Percentiles rank a stretch among this genome's conserved stretches.
These are phyloP conservation scores for Belgica antarctica DNA, from an alignment of 2,888 invertebrate species.

Conservation along the genomic window DNA sequence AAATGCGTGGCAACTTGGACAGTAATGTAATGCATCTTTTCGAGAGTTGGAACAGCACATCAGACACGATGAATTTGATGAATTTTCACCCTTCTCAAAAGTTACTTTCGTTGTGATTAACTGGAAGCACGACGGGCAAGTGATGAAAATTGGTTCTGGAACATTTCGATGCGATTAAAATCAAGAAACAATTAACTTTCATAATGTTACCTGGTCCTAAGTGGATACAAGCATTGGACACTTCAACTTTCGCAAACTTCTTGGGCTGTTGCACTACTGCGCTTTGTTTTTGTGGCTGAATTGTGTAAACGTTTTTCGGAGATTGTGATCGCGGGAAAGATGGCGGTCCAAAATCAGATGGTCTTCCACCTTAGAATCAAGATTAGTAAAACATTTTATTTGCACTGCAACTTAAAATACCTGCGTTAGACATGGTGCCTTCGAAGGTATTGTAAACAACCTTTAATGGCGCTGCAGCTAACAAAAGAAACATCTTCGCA, in stretches of 20 bases:
- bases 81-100: background rate
- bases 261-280: background rate
- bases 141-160: background rate
- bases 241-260: background rate
- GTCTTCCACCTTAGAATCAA: too few species aligned
- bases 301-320: background rate
- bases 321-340: too few species aligned
- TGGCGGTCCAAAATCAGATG: too few species aligned
- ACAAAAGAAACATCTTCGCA: too few species aligned
- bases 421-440: too few species aligned
- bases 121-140: background rate
- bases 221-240: background rate
- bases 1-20: background rate
- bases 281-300: background rate
- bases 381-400: too few species aligned
- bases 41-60: background rate
- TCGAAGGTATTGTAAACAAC: too few species aligned
- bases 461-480: too few species aligned
- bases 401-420: too few species aligned
- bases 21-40: background rate
- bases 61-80: background rate
- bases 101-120: background rate
- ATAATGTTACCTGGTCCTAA: background rate
- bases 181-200: background rate
- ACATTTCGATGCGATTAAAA: background rate